phyloP scores from a whole-genome alignment of 2,113 vertebrate species.

The Budorcas taxicolor region DNA sequence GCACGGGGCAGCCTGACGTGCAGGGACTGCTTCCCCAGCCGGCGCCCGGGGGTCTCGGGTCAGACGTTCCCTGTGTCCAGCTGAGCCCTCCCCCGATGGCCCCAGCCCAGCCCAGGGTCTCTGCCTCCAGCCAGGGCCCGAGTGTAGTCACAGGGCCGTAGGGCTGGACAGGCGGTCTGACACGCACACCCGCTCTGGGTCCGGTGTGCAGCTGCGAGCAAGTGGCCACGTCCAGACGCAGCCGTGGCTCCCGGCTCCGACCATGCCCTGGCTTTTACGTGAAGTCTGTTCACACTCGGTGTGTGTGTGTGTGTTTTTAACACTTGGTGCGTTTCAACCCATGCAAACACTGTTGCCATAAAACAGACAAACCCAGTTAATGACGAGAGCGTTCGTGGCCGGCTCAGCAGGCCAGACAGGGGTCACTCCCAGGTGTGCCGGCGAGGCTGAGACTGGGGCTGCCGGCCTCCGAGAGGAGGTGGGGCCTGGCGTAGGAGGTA shows the following conservation, averaged over 20 bases:
- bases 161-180: neutral
- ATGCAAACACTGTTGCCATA: accelerated
- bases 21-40: neutral
- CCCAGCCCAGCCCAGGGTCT: neutral
- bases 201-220: neutral
- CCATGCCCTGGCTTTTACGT: accelerated
- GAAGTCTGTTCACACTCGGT: accelerated
- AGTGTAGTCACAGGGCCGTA: neutral
- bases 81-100: neutral
- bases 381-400: accelerated
- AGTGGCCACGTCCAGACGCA: accelerated
- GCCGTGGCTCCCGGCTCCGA: neutral
- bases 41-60: neutral
- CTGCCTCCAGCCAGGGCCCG: neutral
- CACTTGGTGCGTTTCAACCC: accelerated
- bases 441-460: neutral
- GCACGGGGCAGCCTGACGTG: neutral
- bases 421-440: neutral
- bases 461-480: neutral
- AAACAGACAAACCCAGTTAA: accelerated
- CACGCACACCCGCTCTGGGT: too few relatives aligned
- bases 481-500: neutral
- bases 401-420: accelerated
- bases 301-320: too few relatives aligned
- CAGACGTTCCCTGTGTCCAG: neutral